These are phyloP conservation scores for Chironomus tepperi DNA, from an alignment of 1,140 invertebrate species.

Conservation along the genomic window DNA sequence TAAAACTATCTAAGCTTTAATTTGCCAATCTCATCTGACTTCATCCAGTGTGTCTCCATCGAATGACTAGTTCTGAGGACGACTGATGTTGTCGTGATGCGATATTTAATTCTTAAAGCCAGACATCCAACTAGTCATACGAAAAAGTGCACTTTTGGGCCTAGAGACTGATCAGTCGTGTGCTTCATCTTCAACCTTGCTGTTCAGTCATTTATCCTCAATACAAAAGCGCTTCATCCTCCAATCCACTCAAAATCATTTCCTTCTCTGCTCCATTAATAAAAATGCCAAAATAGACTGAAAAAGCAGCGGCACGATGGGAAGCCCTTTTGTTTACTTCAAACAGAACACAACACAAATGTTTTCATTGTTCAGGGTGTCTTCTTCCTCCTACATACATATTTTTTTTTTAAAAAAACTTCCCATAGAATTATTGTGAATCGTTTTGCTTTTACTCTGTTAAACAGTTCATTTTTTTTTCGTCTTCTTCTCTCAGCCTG, in stretches of 20 bases:
- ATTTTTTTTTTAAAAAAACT: background rate
- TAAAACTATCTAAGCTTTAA: too few relatives aligned
- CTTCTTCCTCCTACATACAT: background rate
- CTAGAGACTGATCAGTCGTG: too few relatives aligned
- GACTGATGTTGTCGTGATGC: too few relatives aligned
- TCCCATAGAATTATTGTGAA: constrained; percentile 14
- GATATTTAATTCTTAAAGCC: too few relatives aligned
- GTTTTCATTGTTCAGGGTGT: background rate
- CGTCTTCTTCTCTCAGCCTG: background rate
- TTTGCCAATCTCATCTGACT: too few relatives aligned
- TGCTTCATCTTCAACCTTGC: too few relatives aligned
- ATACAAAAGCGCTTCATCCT: background rate
- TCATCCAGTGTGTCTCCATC: too few relatives aligned
- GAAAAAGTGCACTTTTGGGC: too few relatives aligned
- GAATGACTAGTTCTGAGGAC: too few relatives aligned
- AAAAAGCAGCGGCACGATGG: background rate
- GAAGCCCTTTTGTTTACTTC: background rate
- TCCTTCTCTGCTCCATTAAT: background rate
- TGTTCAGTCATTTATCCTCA: too few relatives aligned
- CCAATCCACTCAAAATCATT: background rate
- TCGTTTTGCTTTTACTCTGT: background rate
- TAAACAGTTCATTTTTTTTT: background rate
- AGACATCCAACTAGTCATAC: too few relatives aligned
- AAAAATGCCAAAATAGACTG: background rate
- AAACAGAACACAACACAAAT: background rate